Evolutionary conservation across 2,888 invertebrate genomes (phyloP), one percentile per base, ranked within the genome.

Genomic region (Lithophane semibrunnea): DNA sequence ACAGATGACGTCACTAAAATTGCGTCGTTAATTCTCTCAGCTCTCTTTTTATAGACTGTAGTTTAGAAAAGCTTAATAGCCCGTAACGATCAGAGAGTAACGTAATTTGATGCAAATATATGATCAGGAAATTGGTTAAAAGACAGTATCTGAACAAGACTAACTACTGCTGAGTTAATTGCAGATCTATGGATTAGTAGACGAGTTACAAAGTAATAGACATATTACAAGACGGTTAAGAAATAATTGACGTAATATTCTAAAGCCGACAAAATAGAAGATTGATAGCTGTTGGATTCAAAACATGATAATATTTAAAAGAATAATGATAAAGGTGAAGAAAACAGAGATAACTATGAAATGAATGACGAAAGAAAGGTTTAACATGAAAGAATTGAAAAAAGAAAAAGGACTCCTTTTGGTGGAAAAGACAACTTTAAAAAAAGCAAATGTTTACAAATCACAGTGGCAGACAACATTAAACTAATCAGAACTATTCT

Each of bases 1-100:
- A 49, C 16, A 29, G 69, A 67, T 83, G 75, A 84, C 85, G 63
- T 80, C 81, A 84, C 49, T 60, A 9, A 67, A 75, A 29, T 70
- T 63, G 37, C 47, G 61, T 58, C 70, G 47, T 75, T 75, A 84
- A 72, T 65, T 68, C 10, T 72, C 42, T 80, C 56, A 37, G 65
- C 24, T 69, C 18, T 63, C 37, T 42, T 73, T 52, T 18, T 37
- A 44, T 29, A 29, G 68, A 79, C 68, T 64, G 68, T 83, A 67
- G 47, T 60, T 74, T 42, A 58, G n/a, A 64, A 75, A 56, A 65
- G 52, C 44, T 79, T 72, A 58, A 61, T 54, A 67, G 54, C 21
- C 24, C 58, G n/a, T 58, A 63, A 61, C 16, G 44, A 70, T 61
- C n/a, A n/a, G n/a, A 65, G 16, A 64, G 24, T 24, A 61, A 47